These are phyloP conservation scores for Laticauda colubrina DNA, from an alignment of 2,113 vertebrate genomes.

Conservation along the genomic window DNA sequence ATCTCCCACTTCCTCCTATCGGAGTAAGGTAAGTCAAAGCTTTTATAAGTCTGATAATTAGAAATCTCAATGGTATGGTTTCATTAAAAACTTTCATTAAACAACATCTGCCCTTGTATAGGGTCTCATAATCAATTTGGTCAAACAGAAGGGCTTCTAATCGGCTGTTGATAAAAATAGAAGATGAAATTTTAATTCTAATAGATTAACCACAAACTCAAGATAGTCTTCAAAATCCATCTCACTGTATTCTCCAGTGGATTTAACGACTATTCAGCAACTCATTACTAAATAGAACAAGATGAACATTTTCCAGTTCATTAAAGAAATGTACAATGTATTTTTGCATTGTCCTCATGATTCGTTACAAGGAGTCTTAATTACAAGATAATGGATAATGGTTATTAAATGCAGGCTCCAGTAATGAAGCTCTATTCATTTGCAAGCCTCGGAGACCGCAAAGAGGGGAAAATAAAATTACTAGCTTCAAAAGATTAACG, in stretches of 20 bases:
- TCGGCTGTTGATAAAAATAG: slow-evolving; percentile 99
- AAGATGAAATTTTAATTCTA: slow-evolving; percentile 95
- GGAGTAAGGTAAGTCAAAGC: slow-evolving; percentile 74
- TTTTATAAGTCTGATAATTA: slow-evolving; percentile 78
- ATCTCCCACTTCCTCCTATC: slow-evolving; percentile 26
- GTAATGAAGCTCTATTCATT: slow-evolving; percentile 99
- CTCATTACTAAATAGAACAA: slow-evolving; percentile 95
- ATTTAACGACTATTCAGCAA: slow-evolving; percentile 93
- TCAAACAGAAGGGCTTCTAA: slow-evolving; percentile 92
- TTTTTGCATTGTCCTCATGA: slow-evolving; percentile 96
- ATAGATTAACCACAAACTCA: slow-evolving; percentile 95
- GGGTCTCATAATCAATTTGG: slow-evolving; percentile 84
- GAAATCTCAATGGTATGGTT: slow-evolving; percentile 78
- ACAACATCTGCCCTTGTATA: slow-evolving; percentile 84
- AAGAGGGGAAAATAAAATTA: slow-evolving; percentile 91
- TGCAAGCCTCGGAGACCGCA: slow-evolving; percentile 82
- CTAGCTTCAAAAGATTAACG: slow-evolving; percentile 96
- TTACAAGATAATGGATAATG: slow-evolving; percentile 99
- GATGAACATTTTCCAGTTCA: slow-evolving; percentile 99
- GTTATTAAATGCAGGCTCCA: slow-evolving; percentile 96
- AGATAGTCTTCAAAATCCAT: slow-evolving; percentile 82
- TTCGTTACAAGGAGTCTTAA: slow-evolving; percentile 99
- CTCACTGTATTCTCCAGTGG: slow-evolving; percentile 82
- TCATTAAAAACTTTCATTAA: slow-evolving; percentile 85
- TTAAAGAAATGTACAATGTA: slow-evolving; percentile 97